phyloP scores from a whole-genome alignment of 2,113 vertebrate species.

The Tiliqua scincoides region DNA sequence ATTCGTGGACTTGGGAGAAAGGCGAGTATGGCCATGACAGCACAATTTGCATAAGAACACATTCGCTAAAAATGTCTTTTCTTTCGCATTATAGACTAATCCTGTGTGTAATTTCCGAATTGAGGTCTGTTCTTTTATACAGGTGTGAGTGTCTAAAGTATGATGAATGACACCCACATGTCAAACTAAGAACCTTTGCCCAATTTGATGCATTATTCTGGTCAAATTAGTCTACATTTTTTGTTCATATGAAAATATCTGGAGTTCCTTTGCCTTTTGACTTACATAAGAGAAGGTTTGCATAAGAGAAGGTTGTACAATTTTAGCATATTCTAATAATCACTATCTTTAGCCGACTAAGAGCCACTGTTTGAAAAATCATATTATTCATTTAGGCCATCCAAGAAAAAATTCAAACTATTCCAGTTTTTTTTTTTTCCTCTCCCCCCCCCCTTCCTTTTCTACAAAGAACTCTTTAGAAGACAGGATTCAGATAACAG shows the following conservation, averaged over 20 bases:
- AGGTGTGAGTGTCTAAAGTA: background rate
- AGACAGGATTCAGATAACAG: slow-evolving; percentile 7
- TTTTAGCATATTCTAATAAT: background rate
- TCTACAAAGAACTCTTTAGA: slow-evolving; percentile 39
- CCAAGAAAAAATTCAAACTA: slow-evolving; percentile 14
- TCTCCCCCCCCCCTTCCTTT: too few relatives aligned
- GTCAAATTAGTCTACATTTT: background rate
- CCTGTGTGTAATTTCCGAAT: background rate
- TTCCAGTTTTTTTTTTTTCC: too few relatives aligned
- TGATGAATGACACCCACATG: slow-evolving; percentile 1
- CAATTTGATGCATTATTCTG: background rate
- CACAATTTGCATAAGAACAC: background rate
- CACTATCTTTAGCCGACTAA: slow-evolving; percentile 8
- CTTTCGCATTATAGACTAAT: accelerated
- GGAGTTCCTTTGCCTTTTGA: slow-evolving; percentile 5
- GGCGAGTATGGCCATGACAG: background rate
- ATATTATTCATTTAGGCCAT: background rate
- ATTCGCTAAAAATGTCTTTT: background rate
- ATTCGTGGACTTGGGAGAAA: background rate
- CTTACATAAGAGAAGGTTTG: slow-evolving; percentile 22
- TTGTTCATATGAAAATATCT: slow-evolving; percentile 20
- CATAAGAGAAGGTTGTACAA: too few relatives aligned
- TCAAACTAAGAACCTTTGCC: slow-evolving; percentile 10
- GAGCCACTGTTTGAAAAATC: slow-evolving; percentile 33
- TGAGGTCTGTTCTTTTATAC: background rate